Conservation (phyloP, 2,113 vertebrate genomes). For the Condylura cristata region DNA sequence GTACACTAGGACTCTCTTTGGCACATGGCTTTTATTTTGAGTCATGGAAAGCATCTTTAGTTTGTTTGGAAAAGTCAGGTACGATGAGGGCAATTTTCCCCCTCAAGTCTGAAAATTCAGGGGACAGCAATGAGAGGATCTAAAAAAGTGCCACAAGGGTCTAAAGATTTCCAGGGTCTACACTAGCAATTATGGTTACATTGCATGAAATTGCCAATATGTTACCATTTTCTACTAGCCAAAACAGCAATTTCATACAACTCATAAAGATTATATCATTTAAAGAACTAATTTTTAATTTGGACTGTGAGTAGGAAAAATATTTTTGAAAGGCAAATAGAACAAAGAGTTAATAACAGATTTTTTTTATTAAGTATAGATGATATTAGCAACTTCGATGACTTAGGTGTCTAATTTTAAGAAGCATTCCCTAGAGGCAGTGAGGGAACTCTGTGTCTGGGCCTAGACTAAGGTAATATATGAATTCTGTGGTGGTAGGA, state of each 20-base stretch:
- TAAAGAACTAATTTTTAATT: not conserved
- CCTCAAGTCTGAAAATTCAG: not conserved
- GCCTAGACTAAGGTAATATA: not conserved
- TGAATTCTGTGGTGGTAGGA: not conserved
- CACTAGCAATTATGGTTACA: not conserved
- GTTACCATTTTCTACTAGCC: not conserved
- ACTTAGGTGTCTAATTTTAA: not conserved
- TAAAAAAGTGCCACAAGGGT: not conserved
- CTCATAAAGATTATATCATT: not conserved
- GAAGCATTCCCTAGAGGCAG: not conserved
- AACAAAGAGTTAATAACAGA: not conserved
- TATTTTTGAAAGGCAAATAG: not conserved
- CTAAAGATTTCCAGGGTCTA: not conserved
- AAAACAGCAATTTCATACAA: not conserved
- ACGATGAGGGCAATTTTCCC: not conserved
- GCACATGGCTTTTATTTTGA: conserved; percentile 17
- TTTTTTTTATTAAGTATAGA: not conserved
- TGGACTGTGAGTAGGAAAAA: not conserved
- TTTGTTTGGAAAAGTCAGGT: not conserved
- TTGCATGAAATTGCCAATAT: not conserved
- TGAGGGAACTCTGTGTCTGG: not conserved
- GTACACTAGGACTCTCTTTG: conserved; percentile 13
- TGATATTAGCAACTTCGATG: not conserved
- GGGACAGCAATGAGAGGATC: not conserved
- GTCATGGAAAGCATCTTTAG: not conserved